Base-by-base conservation (phyloP, 1,140 invertebrate genomes). In the Pteromalus puparum region DNA sequence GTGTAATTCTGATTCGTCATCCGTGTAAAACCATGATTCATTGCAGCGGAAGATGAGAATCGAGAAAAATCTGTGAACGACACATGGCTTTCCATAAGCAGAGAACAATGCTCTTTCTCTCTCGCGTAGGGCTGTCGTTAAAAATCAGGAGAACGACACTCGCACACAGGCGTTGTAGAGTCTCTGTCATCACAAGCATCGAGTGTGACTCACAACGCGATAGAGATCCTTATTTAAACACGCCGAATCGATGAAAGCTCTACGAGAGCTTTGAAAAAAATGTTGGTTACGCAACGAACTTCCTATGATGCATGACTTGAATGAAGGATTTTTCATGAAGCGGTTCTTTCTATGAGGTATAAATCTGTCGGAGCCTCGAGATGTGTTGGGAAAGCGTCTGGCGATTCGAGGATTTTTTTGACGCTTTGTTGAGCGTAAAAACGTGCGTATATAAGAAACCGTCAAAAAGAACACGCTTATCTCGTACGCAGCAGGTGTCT, bases 141-240 rank as follows among this genome's bases (percentile, higher is more conserved):
- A 73, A 81, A 81, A 46, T 65, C n/a, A 24, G 18, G 12, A 67
- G 1, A 77, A 82, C 53, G 15, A 76, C n/a, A 38, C 30, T 1
- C 74, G 12, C 34, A 15, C 61, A 21, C 34, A 13, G 13, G 78
- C 18, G 53, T 61, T 61, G 1, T 15, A n/a, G 53, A 61, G 21
- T 18, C 53, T 80, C 78, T 82, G 53, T 75, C 81, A 68, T 82
- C 61, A n/a, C 12, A 46, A 65, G 21, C 6, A 42, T 9, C 38
- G 38, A 42, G 38, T 42, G 48, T 82, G 81, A 82, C 34, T 82
- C 81, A 82, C 21, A 70, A n/a, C 42, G 7, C 42, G 7, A 24
- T n/a, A n/a, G 30, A 24, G 15, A 68, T 46, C 13, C 81, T 82
- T 67, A 67, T 76, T 65, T 61, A 61, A 61, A 48, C 13, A 15